A percentile compares a stretch with the other conserved stretches of the same genome.
These are phyloP conservation scores for Coelopa pilipes DNA, from an alignment of 2,888 invertebrate species.

Conservation along the genomic window DNA sequence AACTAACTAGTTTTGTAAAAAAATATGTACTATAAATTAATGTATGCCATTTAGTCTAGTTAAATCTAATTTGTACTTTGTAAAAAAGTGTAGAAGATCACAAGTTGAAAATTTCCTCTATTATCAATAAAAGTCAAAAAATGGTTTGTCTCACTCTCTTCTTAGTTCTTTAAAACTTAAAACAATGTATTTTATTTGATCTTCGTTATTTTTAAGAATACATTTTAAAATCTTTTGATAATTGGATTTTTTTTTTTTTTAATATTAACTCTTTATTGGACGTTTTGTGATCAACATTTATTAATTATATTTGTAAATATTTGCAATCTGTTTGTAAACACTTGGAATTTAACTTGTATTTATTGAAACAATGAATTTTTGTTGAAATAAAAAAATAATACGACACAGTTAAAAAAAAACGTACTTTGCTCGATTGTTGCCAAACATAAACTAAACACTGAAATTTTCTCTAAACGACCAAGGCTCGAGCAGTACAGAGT, in stretches of 20 bases:
- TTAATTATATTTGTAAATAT: constrained; percentile 8
- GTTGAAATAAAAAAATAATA: constrained; percentile 26
- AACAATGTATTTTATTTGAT: background rate
- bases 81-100: constrained; percentile 33
- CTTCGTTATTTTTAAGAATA: constrained; percentile 18
- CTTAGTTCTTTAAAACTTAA: background rate
- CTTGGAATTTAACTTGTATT: background rate
- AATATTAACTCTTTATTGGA: constrained; percentile 12
- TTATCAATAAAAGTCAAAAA: background rate
- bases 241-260: background rate
- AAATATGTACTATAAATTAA: constrained; percentile 37
- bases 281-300: constrained; percentile 20
- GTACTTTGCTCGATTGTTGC: constrained; percentile 44
- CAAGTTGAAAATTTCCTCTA: constrained; percentile 18
- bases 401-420: constrained; percentile 33
- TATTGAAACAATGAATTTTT: constrained; percentile 2
- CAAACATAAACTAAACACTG: constrained; percentile 47
- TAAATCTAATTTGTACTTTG: constrained; percentile 51
- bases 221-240: constrained; percentile 14
- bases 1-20: constrained; percentile 38
- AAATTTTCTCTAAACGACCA: constrained; percentile 28
- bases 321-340: background rate
- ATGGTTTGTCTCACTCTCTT: constrained; percentile 8
- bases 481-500: constrained; percentile 3
- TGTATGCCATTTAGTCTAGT: constrained; percentile 41